Percentiles rank a stretch among this genome's conserved stretches.
These are phyloP conservation scores for Capromys pilorides DNA, from an alignment of 2,797 vertebrate genomes.

Conservation along the genomic window DNA sequence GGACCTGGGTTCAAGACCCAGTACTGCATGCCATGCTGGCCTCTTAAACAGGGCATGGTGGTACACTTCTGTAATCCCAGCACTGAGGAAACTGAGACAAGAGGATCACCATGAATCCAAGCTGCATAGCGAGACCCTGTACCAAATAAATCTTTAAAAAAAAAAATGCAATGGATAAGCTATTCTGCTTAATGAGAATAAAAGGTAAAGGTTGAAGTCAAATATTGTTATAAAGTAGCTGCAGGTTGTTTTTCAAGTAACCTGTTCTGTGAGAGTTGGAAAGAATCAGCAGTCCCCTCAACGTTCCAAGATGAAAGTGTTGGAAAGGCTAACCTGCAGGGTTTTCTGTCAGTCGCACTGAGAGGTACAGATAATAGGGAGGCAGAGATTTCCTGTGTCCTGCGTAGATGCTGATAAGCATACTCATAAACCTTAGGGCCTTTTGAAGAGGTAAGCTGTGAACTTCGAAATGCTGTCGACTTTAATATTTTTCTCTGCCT, in stretches of 20 bases:
- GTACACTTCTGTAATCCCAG: too few species aligned
- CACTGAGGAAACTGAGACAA: too few species aligned
- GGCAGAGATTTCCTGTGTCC: neutral
- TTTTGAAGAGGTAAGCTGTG: neutral
- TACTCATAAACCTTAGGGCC: neutral
- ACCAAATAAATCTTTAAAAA: too few species aligned
- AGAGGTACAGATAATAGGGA: neutral
- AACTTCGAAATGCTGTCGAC: neutral
- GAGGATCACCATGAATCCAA: too few species aligned
- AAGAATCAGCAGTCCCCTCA: neutral
- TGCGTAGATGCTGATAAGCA: neutral
- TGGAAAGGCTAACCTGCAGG: neutral
- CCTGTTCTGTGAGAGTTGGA: neutral
- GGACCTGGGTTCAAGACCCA: too few species aligned
- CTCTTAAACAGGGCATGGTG: too few species aligned
- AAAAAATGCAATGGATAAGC: neutral
- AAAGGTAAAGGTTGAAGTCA: constrained; percentile 33
- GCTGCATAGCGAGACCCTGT: too few species aligned
- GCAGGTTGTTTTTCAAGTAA: constrained; percentile 20
- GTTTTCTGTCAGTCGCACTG: neutral
- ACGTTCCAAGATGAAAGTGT: neutral
- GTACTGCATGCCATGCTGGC: too few species aligned
- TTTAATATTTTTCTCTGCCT: neutral
- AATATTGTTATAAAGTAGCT: constrained; percentile 16
- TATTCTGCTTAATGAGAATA: constrained; percentile 3